Percentiles rank a stretch among this genome's conserved stretches.
Evolutionary conservation across 2,888 invertebrate species (phyloP).

Genomic region (Epinotia bilunana): DNA sequence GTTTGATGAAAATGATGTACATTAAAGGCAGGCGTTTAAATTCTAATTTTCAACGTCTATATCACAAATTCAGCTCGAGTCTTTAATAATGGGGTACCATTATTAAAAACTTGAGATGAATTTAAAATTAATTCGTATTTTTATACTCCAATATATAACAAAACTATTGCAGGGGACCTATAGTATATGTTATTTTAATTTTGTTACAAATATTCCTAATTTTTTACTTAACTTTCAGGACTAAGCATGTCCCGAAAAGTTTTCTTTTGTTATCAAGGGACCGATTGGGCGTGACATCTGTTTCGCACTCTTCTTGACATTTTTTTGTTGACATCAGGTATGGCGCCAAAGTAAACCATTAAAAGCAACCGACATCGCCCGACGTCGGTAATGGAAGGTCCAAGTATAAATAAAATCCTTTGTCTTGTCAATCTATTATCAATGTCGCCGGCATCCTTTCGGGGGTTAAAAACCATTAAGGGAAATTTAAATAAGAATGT

Average conservation of each 20-base stretch:
- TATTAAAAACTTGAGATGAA: no score
- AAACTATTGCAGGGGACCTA: not conserved
- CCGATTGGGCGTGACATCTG: not conserved
- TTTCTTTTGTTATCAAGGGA: not conserved
- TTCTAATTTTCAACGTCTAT: no score
- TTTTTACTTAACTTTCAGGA: not conserved
- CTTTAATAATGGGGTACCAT: no score
- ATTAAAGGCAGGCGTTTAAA: no score
- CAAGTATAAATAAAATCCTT: slow-evolving; percentile 23
- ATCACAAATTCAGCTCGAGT: no score
- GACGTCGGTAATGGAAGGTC: slow-evolving; percentile 20
- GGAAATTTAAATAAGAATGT: not conserved
- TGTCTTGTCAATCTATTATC: slow-evolving; percentile 8
- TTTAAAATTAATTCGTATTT: no score
- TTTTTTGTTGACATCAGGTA: slow-evolving; percentile 9
- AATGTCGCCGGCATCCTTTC: not conserved
- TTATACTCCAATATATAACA: no score
- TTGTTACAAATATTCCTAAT: not conserved
- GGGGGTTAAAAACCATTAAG: not conserved
- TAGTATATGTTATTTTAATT: not conserved
- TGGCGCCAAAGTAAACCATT: slow-evolving; percentile 11
- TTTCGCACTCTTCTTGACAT: slow-evolving; percentile 14
- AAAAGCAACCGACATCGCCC: slow-evolving; percentile 9
- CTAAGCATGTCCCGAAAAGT: not conserved
- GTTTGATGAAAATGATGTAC: no score